Conservation (phyloP, 2,888 invertebrate species). For the Congeria kusceri region DNA sequence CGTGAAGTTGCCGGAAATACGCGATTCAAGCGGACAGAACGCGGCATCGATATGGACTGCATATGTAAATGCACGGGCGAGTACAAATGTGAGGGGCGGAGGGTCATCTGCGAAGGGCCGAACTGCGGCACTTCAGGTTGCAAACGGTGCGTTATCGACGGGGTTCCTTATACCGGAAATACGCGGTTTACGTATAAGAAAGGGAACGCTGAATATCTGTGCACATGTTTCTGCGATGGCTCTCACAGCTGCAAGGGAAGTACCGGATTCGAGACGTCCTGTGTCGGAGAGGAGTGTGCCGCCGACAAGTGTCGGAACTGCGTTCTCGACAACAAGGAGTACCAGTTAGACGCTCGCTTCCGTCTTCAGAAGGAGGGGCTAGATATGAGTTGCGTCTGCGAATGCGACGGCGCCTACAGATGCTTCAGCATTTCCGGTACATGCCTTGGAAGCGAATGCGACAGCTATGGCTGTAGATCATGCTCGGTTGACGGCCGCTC, state of each 20-base stretch:
- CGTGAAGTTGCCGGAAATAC: conserved; percentile 28
- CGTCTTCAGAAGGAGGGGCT: conserved; percentile 48
- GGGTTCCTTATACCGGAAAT: conserved; percentile 68
- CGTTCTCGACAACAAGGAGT: conserved; percentile 44
- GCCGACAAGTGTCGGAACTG: conserved; percentile 48
- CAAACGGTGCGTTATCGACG: conserved; percentile 67
- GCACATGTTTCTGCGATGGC: conserved; percentile 79
- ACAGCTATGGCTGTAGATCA: conserved; percentile 59
- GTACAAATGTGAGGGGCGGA: conserved; percentile 71
- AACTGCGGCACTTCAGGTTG: conserved; percentile 65
- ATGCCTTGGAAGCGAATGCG: conserved; percentile 47
- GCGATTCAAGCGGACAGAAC: conserved; percentile 18
- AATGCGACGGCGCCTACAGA: conserved; percentile 62
- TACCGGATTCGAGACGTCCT: conserved; percentile 56
- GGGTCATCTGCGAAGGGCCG: conserved; percentile 65
- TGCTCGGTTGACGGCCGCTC: conserved; percentile 65
- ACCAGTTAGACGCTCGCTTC: conserved; percentile 52
- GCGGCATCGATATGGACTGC: conserved; percentile 63
- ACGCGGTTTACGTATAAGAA: conserved; percentile 68
- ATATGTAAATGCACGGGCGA: conserved; percentile 75
- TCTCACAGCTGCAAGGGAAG: conserved; percentile 75
- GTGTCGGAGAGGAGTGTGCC: conserved; percentile 52
- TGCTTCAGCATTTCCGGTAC: conserved; percentile 56
- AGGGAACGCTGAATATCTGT: conserved; percentile 68
- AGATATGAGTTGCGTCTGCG: conserved; percentile 61